These are phyloP conservation scores for Bubo bubo DNA, from an alignment of 2,113 vertebrate genomes.

Conservation along the genomic window DNA sequence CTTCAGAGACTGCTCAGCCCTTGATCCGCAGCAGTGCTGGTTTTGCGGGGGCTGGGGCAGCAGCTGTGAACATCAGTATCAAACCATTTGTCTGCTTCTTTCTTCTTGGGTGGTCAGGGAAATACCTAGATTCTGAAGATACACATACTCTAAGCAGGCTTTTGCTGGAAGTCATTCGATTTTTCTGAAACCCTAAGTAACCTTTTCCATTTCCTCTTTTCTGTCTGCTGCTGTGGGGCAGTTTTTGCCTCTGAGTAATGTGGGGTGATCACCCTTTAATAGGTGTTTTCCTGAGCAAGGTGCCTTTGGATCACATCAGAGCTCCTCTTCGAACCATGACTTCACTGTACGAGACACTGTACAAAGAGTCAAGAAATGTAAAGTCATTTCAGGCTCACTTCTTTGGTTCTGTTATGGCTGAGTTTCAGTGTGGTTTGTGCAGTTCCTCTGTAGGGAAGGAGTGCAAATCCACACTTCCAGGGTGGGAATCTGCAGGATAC, in stretches of 20 bases:
- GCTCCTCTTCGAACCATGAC: neutral
- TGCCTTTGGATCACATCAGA: neutral
- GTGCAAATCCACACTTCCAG: neutral
- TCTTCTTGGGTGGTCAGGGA: neutral
- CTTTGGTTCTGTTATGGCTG: neutral
- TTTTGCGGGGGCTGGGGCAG: neutral
- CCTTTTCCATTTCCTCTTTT: neutral
- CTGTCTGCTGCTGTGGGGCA: neutral
- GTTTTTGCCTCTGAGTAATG: neutral
- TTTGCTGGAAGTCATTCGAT: neutral
- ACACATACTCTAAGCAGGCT: neutral
- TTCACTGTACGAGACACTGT: neutral
- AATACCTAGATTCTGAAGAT: neutral
- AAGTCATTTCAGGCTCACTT: neutral
- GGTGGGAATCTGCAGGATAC: neutral
- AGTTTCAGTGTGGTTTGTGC: neutral
- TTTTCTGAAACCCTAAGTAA: neutral
- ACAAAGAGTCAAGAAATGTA: neutral
- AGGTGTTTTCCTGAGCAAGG: neutral
- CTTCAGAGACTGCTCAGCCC: neutral
- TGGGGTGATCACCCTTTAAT: neutral
- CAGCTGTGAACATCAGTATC: neutral
- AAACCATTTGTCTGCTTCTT: neutral
- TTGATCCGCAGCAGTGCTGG: rapidly evolving
- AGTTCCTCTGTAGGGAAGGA: neutral